Percentiles rank a stretch among this genome's conserved stretches.
These are phyloP conservation scores for Proteles cristata DNA, from an alignment of 2,113 vertebrate genomes.

Conservation along the genomic window DNA sequence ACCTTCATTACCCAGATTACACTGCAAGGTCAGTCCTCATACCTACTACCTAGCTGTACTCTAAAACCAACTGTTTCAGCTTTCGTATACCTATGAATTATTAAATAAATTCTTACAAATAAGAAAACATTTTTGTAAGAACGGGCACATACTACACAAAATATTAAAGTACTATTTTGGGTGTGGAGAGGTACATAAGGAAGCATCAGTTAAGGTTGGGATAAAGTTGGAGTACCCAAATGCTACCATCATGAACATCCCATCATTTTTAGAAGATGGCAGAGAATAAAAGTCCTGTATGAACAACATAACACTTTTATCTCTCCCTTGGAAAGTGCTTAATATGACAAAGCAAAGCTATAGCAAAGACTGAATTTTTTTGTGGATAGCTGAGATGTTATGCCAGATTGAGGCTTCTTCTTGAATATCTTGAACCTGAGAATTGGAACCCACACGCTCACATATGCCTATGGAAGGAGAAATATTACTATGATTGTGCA, in stretches of 20 bases:
- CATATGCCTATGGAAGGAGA: neutral
- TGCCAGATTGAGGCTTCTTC: neutral
- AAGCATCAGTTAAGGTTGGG: neutral
- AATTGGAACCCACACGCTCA: neutral
- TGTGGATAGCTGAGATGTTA: neutral
- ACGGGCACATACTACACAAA: neutral
- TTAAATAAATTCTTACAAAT: neutral
- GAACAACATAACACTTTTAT: neutral
- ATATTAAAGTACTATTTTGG: neutral
- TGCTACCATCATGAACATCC: neutral
- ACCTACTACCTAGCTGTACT: neutral
- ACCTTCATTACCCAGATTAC: neutral
- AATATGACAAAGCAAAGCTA: neutral
- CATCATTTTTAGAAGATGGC: neutral
- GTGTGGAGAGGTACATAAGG: neutral
- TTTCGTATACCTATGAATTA: neutral
- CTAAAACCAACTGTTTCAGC: neutral
- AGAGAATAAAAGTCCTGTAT: neutral
- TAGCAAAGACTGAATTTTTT: neutral
- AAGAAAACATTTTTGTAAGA: neutral
- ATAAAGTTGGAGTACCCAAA: neutral
- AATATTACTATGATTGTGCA: neutral
- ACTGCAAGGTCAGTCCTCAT: neutral
- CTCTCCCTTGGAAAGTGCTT: neutral
- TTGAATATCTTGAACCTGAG: neutral